These are phyloP conservation scores for Panopea generosa DNA, from an alignment of 2,888 invertebrate genomes.

Conservation along the genomic window DNA sequence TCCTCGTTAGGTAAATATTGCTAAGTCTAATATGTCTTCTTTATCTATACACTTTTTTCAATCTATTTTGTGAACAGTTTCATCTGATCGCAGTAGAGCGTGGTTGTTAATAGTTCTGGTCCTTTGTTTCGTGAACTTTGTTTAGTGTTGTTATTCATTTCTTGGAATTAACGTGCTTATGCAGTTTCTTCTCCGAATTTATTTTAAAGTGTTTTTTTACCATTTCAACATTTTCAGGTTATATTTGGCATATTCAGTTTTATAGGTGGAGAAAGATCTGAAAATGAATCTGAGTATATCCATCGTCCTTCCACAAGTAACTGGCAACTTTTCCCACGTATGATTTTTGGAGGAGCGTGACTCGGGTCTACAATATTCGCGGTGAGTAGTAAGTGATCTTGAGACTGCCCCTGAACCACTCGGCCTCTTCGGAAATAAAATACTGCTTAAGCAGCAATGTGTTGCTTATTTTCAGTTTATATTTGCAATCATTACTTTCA, in stretches of 20 bases:
- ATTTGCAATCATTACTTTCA: slow-evolving; percentile 3
- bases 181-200: slow-evolving; percentile 3
- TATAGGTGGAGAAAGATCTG: too few species aligned
- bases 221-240: slow-evolving; percentile 3
- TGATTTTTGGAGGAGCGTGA: too few species aligned
- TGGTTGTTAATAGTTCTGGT: neutral
- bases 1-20: slow-evolving; percentile 3
- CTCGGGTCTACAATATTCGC: too few species aligned
- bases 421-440: slow-evolving; percentile 1
- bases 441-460: neutral
- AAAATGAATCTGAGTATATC: too few species aligned
- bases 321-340: too few species aligned
- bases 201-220: neutral
- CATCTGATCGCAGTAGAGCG: slow-evolving; percentile 1
- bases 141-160: slow-evolving; percentile 2
- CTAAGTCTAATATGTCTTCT: slow-evolving; percentile 2
- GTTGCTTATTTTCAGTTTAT: slow-evolving; percentile 2
- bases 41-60: neutral
- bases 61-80: slow-evolving; percentile 1
- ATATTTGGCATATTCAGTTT: too few species aligned
- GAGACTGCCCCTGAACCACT: too few species aligned
- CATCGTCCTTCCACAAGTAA: too few species aligned
- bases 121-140: slow-evolving; percentile 1
- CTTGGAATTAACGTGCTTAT: slow-evolving; percentile 3
- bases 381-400: too few species aligned